Base-by-base conservation (phyloP, 2,888 invertebrate species). In the Sussaba pulchella region DNA sequence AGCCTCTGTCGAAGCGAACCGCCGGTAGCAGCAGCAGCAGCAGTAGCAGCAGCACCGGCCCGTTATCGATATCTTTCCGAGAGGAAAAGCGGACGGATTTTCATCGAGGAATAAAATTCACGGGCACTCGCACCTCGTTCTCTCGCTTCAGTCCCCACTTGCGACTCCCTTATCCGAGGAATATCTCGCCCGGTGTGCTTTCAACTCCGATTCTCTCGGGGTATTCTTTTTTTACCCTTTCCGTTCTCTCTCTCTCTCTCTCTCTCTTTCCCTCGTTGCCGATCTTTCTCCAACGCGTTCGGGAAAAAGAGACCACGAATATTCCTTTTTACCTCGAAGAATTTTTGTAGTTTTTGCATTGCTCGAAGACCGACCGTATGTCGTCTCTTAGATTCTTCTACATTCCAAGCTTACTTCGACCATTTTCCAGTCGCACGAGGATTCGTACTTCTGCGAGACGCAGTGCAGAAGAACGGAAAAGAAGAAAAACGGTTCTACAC, bases 11-110 rank as follows among this genome's bases (percentile, higher is more conserved):
- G 69, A 26, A 43, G 63, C 57, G 57, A 66, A 70, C 66, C 43
- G 43, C 41, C 43, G 67, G 50, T 31, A 45, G 45, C 36, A 14
- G 26, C 52, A 57, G 52, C 50, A 50, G 66, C 21, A 66, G 66
- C 54, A 63, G 43, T 57, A 70, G 63, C 64, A 26, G 26, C 26
- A 24, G 19, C 70, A 66, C 24, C 21, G 43, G 19, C 71, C 71
- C 64, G 80, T 36, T 80, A 76, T 80, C 71, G 75, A 80, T 76
- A 80, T 75, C 80, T 75, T 66, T 43, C 61, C 54, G 52, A 10
- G 54, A 74, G 70, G 59, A 75, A 71, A 61, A 71, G 39, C 71
- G 67, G 70, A 75, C 66, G 70, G 45, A 66, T 79, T 79, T 75
- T 79, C 75, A 71, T 71, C 57, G 66, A 43, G 61, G 59, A 71